Percentiles rank a stretch among this genome's conserved stretches.
Conservation (phyloP, 2,797 vertebrate genomes). For the Sebastes jordani region DNA sequence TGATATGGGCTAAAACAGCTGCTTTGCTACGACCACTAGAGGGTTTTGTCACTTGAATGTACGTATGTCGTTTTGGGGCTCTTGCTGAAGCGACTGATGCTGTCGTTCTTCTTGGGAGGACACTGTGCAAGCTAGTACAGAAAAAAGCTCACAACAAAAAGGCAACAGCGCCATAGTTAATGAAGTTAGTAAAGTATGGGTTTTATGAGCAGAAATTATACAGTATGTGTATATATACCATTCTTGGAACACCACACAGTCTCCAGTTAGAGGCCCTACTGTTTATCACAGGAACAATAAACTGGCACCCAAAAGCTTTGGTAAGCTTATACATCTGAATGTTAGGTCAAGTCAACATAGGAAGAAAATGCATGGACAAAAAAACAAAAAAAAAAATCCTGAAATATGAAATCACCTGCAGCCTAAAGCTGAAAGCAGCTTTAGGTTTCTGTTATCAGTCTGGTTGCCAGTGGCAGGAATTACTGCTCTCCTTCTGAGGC, state of each 20-base stretch:
- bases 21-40: not conserved
- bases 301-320: not conserved
- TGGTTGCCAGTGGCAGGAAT: constrained; percentile 44
- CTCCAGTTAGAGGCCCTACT: not conserved
- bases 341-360: not conserved
- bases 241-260: not conserved
- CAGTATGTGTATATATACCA: not conserved
- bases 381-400: not conserved
- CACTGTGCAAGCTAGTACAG: not conserved
- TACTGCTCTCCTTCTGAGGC: constrained; percentile 43
- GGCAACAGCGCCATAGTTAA: not conserved
- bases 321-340: not conserved
- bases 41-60: not conserved
- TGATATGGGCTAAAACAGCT: not conserved
- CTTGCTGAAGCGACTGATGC: not conserved
- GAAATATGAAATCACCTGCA: constrained; percentile 29
- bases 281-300: constrained; percentile 10
- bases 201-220: not conserved
- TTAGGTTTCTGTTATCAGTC: constrained; percentile 46
- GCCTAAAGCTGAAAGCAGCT: constrained; percentile 22
- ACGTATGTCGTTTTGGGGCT: not conserved
- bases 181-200: not conserved
- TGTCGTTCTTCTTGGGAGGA: not conserved
- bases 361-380: not conserved
- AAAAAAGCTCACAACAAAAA: not conserved